Evolutionary conservation across 1,140 invertebrate genomes (phyloP), one percentile per base, ranked within the genome.

Genomic region (Temnothorax longispinosus): DNA sequence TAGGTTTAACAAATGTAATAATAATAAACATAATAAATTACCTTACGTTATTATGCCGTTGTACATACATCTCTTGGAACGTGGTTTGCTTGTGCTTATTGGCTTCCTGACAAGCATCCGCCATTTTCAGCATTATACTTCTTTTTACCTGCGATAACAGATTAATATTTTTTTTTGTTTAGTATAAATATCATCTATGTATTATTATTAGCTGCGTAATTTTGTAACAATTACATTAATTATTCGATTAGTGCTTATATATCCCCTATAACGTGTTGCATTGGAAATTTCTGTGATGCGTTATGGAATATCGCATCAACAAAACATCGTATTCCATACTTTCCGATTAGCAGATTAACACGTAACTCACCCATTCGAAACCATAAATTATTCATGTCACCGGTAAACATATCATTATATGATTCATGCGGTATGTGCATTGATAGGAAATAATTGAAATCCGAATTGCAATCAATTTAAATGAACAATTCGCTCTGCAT

Each of bases 31-130:
- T 21, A 60, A 82, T 69, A 69, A 69, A 69, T 69, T 94, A 98
- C 97, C 97, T 98, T 89, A 99, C 99, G 94, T 99, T 99, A 93
- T 99, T 99, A 94, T 99, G 98, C n/a, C 98, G 96, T 92, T 99
- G 98, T 11, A 99, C 99, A 95, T 99, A 99, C 96, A 99, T 98
- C 93, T 99, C 99, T 93, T 99, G 99, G 94, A 99, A 99, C 64
- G 98, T 96, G 1, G 96, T 97, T 92, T 97, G 97, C 77, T 97
- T 97, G 41, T 96, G 96, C n/a, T 96, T 95, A 27, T 94, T 96
- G 13, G 94, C 96, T 89, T 98, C 97, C 88, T 98, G 97, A 93
- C 98, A 98, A 11, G 97, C 98, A 92, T 98, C 97, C 0, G 98
- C 98, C 98, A 98, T 98, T 95, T 98, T 98, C 67, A 98, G 95